Conservation (phyloP, 92 coral and sea anemone genomes). For the Heteractis magnifica region DNA sequence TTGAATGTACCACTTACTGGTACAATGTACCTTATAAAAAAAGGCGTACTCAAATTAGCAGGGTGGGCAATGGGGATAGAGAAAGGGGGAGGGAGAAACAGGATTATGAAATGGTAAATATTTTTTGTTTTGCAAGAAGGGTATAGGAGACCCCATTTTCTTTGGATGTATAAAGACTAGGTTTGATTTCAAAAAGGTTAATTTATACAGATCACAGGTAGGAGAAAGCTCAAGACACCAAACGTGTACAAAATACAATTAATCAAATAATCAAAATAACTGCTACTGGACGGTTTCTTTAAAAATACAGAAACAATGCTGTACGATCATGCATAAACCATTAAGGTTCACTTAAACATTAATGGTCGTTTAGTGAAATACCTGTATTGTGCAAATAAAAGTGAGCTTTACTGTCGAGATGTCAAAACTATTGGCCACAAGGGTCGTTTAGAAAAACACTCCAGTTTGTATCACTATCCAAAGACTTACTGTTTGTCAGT, state of each 20-base stretch:
- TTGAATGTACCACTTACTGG: conserved; percentile 18
- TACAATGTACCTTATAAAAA: conserved; percentile 30
- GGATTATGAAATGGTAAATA: background rate
- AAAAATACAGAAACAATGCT: background rate
- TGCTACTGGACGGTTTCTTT: background rate
- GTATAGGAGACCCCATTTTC: too few species aligned
- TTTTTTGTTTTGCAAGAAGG: too few species aligned
- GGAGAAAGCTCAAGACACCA: background rate
- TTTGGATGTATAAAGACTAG: too few species aligned
- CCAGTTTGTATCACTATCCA: background rate
- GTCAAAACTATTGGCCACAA: conserved; percentile 3
- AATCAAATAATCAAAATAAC: background rate
- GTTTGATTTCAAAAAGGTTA: too few species aligned
- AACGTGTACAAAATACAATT: background rate
- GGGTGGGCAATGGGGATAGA: background rate
- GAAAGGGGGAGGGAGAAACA: background rate
- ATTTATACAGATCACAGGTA: background rate
- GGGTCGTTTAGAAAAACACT: background rate
- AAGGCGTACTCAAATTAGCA: background rate
- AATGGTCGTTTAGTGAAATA: background rate
- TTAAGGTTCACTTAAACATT: background rate
- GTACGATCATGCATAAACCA: background rate
- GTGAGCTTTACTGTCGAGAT: background rate
- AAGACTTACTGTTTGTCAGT: background rate
- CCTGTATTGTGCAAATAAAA: background rate